These are phyloP conservation scores for Psophia crepitans DNA, from an alignment of 2,113 vertebrate species.

Conservation along the genomic window DNA sequence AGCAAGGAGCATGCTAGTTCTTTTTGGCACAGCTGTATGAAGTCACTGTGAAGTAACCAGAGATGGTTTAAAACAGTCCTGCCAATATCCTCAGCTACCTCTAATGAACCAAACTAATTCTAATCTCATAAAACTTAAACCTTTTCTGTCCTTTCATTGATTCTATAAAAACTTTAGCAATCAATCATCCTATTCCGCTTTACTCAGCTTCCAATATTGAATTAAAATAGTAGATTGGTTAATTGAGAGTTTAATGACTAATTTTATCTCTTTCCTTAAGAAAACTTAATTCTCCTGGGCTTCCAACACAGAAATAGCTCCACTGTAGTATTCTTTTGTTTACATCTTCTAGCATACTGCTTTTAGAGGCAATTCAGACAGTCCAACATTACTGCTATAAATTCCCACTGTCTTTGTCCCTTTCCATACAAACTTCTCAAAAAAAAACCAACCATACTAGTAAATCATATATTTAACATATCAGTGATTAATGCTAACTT, in stretches of 20 bases:
- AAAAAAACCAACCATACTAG: not conserved
- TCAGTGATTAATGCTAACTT: not conserved
- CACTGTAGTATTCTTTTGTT: not conserved
- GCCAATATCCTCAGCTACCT: not conserved
- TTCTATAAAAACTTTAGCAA: not conserved
- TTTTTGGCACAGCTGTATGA: not conserved
- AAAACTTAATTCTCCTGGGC: not conserved
- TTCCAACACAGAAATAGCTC: not conserved
- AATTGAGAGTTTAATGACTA: not conserved
- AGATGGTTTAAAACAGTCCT: not conserved
- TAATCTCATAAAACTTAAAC: not conserved
- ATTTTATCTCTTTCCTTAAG: not conserved
- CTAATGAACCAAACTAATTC: not conserved
- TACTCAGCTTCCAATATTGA: not conserved
- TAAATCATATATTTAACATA: not conserved
- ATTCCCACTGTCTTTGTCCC: not conserved
- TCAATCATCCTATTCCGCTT: not conserved
- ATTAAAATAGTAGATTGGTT: not conserved
- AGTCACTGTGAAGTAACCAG: not conserved
- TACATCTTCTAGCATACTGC: not conserved
- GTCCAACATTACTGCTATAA: not conserved
- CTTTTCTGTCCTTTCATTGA: not conserved
- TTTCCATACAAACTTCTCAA: not conserved
- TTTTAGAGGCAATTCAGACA: not conserved
- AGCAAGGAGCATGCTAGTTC: not conserved